Evolutionary conservation across 1,140 invertebrate genomes (phyloP).

Genomic region (Armadillidium nasatum): DNA sequence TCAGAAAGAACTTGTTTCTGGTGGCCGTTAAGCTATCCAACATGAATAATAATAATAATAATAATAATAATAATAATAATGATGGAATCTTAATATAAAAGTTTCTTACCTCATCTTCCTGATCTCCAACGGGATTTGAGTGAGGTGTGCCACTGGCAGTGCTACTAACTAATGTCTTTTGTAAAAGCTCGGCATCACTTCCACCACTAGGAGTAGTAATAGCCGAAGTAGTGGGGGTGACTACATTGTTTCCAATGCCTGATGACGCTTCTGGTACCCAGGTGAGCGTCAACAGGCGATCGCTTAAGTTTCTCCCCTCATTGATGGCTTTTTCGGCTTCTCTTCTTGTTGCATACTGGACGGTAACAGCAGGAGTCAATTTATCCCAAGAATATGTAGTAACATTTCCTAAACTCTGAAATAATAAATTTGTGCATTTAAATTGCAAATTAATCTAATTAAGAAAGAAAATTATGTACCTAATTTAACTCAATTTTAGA

Average conservation of each 20-base stretch:
- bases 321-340: conserved; percentile 65
- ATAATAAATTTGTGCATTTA: too few relatives aligned
- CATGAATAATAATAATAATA: too few relatives aligned
- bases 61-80: too few relatives aligned
- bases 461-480: background rate
- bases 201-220: background rate
- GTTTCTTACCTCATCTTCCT: too few relatives aligned
- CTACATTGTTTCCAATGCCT: background rate
- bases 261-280: conserved; percentile 46
- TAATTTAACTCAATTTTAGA: background rate
- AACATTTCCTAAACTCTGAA: conserved; percentile 66
- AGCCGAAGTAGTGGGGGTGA: background rate
- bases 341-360: conserved; percentile 67
- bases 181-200: background rate
- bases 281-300: conserved; percentile 51
- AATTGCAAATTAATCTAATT: background rate
- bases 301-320: conserved; percentile 64
- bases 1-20: too few relatives aligned
- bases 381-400: conserved; percentile 63
- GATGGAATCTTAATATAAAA: too few relatives aligned
- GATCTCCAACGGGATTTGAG: too few relatives aligned
- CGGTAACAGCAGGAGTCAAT: conserved; percentile 61
- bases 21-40: too few relatives aligned
- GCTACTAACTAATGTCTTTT: too few relatives aligned
- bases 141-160: too few relatives aligned